phyloP scores from a whole-genome alignment of 2,113 vertebrate species.

The Trochalopteron elliotii region DNA sequence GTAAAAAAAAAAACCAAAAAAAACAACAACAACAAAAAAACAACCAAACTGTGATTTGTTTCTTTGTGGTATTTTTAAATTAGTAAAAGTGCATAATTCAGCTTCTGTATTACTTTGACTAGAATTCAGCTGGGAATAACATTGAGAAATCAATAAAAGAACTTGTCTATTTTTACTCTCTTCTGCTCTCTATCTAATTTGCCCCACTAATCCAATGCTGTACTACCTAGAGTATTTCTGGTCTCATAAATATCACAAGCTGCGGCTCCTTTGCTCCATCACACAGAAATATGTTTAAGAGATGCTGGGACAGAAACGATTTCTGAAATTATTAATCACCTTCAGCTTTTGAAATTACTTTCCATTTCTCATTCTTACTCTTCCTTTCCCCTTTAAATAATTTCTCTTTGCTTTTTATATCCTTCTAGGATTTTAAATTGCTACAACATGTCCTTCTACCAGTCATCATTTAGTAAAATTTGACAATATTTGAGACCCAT shows the following conservation, averaged over 20 bases:
- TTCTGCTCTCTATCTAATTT: not conserved
- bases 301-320: not conserved
- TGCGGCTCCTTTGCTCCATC: not conserved
- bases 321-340: conserved; percentile 1
- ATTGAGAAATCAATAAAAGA: not conserved
- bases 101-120: not conserved
- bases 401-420: not conserved
- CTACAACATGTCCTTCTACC: not conserved
- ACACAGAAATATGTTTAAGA: not conserved
- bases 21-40: too few relatives aligned
- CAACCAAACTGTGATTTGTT: not conserved
- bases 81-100: not conserved
- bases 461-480: not conserved
- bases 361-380: not conserved
- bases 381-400: not conserved
- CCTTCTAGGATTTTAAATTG: not conserved
- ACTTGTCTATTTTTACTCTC: not conserved
- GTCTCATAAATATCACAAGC: not conserved
- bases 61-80: not conserved
- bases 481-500: not conserved
- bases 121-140: not conserved
- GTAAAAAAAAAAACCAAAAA: not conserved
- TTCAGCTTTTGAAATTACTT: not conserved
- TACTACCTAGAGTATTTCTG: not conserved
- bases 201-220: not conserved